Conservation (phyloP, 1,140 invertebrate species). For the Neodiprion lecontei region DNA sequence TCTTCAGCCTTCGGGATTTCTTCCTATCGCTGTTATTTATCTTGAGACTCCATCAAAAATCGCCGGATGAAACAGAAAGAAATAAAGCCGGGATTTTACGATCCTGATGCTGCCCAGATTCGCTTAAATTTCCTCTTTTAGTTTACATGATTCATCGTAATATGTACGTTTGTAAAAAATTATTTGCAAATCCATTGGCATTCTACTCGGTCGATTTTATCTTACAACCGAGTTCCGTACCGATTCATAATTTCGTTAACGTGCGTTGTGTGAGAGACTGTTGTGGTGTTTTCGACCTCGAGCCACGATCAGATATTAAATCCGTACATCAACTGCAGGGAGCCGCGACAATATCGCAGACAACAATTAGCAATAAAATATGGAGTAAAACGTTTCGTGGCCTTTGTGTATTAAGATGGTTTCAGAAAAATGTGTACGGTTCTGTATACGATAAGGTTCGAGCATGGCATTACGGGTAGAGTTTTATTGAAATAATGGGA, state of each 20-base stretch:
- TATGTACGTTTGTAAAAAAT: no score
- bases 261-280: no score
- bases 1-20: conserved; percentile 13
- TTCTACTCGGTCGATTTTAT: no score
- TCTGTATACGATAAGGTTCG: not conserved
- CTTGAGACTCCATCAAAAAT: conserved; percentile 26
- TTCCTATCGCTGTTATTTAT: conserved; percentile 32
- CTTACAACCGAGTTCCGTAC: no score
- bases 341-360: not conserved
- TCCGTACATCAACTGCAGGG: no score
- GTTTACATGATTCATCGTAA: no score
- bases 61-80: conserved; percentile 20
- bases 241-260: no score
- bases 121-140: no score
- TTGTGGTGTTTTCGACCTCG: no score
- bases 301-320: no score
- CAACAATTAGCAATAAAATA: not conserved
- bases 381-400: not conserved
- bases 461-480: not conserved
- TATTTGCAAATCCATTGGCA: no score
- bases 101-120: no score
- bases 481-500: conserved; percentile 5
- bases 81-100: not conserved
- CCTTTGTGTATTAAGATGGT: not conserved
- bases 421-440: not conserved